A percentile compares a stretch with the other conserved stretches of the same genome.
phyloP scores from a whole-genome alignment of 2,888 invertebrate species.

The Trissolcus japonicus region DNA sequence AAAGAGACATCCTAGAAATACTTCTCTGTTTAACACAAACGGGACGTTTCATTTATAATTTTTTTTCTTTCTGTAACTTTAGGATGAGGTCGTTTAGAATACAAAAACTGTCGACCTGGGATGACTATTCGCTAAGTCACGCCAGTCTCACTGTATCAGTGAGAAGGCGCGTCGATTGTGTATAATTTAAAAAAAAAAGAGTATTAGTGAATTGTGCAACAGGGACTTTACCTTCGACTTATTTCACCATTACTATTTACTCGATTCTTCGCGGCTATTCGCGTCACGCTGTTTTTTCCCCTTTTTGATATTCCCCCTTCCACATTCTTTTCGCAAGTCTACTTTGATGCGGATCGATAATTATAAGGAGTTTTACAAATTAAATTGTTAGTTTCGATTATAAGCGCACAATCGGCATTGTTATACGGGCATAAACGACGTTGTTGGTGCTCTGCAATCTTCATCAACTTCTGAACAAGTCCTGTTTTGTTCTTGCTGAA shows the following conservation, averaged over 20 bases:
- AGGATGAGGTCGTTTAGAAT: constrained; percentile 44
- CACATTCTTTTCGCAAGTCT: background rate
- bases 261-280: background rate
- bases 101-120: constrained; percentile 64
- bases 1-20: constrained; percentile 52
- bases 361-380: background rate
- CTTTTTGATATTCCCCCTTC: background rate
- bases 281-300: background rate
- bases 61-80: background rate
- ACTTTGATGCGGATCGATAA: constrained; percentile 2
- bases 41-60: background rate
- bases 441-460: no score
- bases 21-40: background rate
- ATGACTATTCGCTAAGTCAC: constrained; percentile 63
- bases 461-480: no score
- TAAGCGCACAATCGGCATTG: constrained; percentile 1
- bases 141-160: constrained; percentile 74
- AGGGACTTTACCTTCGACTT: constrained; percentile 21
- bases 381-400: background rate
- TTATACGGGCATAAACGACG: background rate
- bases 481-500: no score
- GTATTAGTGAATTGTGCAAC: constrained; percentile 69
- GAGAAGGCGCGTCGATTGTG: constrained; percentile 70
- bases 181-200: constrained; percentile 63
- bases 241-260: background rate